Conservation (phyloP, 2,113 vertebrate genomes). For the Gnathonemus echidnorhynchus region DNA sequence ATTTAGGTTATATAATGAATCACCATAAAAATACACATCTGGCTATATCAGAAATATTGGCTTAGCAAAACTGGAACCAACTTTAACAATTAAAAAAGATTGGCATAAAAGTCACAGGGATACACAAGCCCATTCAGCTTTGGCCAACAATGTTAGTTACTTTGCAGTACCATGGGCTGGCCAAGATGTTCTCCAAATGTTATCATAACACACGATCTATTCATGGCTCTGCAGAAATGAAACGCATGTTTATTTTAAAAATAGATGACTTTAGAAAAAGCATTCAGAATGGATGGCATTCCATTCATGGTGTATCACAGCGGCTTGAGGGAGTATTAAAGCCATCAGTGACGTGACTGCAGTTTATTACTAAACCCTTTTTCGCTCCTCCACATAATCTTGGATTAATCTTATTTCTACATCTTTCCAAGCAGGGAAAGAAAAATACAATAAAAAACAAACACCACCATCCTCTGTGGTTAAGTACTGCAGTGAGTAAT, state of each 20-base stretch:
- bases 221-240: not conserved
- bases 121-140: not conserved
- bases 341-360: not conserved
- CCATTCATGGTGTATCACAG: not conserved
- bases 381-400: not conserved
- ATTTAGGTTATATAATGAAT: not conserved
- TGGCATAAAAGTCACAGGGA: not conserved
- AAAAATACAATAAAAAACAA: not conserved
- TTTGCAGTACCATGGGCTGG: not conserved
- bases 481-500: not conserved
- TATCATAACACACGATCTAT: not conserved
- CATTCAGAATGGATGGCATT: not conserved
- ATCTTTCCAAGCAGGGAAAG: not conserved
- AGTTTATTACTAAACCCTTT: not conserved
- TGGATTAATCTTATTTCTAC: constrained; percentile 7
- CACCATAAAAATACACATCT: not conserved
- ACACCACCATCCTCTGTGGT: not conserved
- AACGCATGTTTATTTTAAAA: not conserved
- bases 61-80: not conserved
- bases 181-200: not conserved
- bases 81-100: not conserved
- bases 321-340: not conserved
- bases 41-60: not conserved
- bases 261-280: not conserved
- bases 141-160: not conserved